Evolutionary conservation across 30 jellyfish, hydroid and myxozoan species (phyloP), one percentile per base, ranked within the genome.

Genomic region (Aurelia sp.): DNA sequence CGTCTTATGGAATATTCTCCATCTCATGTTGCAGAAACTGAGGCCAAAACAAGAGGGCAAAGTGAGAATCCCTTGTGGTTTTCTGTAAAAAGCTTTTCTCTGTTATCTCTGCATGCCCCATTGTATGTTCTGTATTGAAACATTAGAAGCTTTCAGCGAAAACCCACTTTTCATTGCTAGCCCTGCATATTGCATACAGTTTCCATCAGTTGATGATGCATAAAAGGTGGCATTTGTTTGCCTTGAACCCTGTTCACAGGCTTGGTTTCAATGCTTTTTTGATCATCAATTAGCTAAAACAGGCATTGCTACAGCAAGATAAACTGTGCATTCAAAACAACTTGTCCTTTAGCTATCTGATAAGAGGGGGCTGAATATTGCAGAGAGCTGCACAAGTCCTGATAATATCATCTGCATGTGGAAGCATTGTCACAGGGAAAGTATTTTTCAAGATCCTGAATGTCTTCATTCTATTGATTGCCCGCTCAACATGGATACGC

Each of bases 381-480:
- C 92, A 77, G 33, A 78, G 76, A 19, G 97, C 90, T 16, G 90
- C 95, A 80, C 94, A 88, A 40, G 77, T 50, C 62, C 50, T 27
- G 38, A 79, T 60, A 75, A 75, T 87, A 62, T 87, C 96, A 72
- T 77, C 96, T 35, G 63, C 78, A 48, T 35, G 78, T 52, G 78
- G 92, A 35, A 66, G 59, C 96, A 87, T 75, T 20, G 93, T 76
- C 22, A 78, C 0, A 24, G 94, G 84, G 38, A 80, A 38, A 22
- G 67, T 51, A 62, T 80, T 80, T 59, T 80, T 66, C 41, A 80
- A 66, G 47, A 80, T 80, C 66, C 84, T 63, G 66, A 80, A 80
- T 50, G 84, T 66, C 55, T 80, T 80, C 10, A 80, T 6, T 53
- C 90, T 63, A 70, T 80, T 80, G 55, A 80, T 80, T 47, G 90